Evolutionary conservation across 2,797 vertebrate genomes (phyloP).

Genomic region (Coregonus sp.): DNA sequence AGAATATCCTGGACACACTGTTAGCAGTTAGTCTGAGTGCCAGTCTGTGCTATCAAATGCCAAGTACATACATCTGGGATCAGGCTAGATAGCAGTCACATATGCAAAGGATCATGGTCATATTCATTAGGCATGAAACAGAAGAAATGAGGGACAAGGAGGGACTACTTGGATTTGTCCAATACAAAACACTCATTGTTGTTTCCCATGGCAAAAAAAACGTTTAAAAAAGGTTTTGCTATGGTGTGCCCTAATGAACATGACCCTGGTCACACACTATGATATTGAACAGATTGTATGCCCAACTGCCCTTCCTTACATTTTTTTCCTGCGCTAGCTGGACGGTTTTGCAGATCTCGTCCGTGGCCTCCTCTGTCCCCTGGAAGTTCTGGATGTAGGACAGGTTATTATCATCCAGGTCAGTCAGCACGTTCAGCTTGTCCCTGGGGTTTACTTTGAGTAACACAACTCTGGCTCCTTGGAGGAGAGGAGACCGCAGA

Average conservation of each 20-base stretch:
- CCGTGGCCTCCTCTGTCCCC: constrained; percentile 61
- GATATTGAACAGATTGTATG: not conserved
- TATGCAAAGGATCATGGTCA: not conserved
- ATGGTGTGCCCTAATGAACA: too few species aligned
- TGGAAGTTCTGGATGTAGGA: constrained; percentile 64
- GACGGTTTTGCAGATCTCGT: constrained; percentile 53
- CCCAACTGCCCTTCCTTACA: constrained; percentile 53
- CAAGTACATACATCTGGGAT: not conserved
- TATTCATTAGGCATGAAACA: not conserved
- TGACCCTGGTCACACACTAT: not conserved
- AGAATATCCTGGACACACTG: constrained; percentile 56
- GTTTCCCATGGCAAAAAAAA: too few species aligned
- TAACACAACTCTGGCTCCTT: constrained; percentile 71
- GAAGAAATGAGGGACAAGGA: too few species aligned
- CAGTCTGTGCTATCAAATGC: constrained; percentile 15
- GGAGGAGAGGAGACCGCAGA: not conserved
- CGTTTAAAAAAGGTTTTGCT: too few species aligned
- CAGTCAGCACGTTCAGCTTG: constrained; percentile 59
- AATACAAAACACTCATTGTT: too few species aligned
- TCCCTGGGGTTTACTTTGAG: constrained; percentile 60
- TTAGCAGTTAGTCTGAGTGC: constrained; percentile 35
- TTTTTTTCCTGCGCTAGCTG: constrained; percentile 46
- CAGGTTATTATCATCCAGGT: constrained; percentile 67
- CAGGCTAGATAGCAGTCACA: not conserved
- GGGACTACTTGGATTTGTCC: too few species aligned